phyloP scores from a whole-genome alignment of 2,888 invertebrate genomes.

The Torymus tubicola region DNA sequence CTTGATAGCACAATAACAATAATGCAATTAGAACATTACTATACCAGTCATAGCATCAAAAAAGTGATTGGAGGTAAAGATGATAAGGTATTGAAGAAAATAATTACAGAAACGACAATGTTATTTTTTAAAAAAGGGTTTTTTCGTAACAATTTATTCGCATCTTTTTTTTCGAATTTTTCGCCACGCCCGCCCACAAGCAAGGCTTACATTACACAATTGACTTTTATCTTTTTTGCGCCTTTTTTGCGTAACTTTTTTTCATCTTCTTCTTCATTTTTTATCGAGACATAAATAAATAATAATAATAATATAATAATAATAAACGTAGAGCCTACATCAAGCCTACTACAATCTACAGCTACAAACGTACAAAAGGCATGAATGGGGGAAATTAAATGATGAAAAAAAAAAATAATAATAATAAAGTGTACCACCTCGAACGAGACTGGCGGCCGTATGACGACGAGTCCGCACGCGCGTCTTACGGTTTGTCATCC shows the following conservation, averaged over 20 bases:
- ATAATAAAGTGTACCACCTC: not conserved
- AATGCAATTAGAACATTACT: too few species aligned
- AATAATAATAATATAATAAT: conserved; percentile 17
- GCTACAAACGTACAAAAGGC: not conserved
- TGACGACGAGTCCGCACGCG: conserved; percentile 27
- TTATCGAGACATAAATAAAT: conserved; percentile 45
- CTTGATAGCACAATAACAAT: too few species aligned
- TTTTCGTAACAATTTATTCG: conserved; percentile 75
- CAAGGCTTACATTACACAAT: conserved; percentile 33
- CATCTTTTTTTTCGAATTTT: conserved; percentile 61
- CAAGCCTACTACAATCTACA: too few species aligned
- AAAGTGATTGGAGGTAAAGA: too few species aligned
- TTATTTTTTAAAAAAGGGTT: conserved; percentile 62
- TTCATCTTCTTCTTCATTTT: not conserved
- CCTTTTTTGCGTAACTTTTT: conserved; percentile 19
- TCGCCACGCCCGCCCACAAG: conserved; percentile 40
- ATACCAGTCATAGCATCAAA: too few species aligned
- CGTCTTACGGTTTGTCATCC: conserved; percentile 62
- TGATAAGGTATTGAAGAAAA: not conserved
- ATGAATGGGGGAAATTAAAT: not conserved
- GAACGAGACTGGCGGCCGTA: conserved; percentile 53
- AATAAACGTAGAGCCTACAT: too few species aligned
- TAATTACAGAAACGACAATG: not conserved
- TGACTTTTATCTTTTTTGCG: conserved; percentile 33
- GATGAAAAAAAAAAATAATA: not conserved